Evolutionary conservation across 2,797 vertebrate genomes (phyloP).

Genomic region (Macropus fuliginosus): DNA sequence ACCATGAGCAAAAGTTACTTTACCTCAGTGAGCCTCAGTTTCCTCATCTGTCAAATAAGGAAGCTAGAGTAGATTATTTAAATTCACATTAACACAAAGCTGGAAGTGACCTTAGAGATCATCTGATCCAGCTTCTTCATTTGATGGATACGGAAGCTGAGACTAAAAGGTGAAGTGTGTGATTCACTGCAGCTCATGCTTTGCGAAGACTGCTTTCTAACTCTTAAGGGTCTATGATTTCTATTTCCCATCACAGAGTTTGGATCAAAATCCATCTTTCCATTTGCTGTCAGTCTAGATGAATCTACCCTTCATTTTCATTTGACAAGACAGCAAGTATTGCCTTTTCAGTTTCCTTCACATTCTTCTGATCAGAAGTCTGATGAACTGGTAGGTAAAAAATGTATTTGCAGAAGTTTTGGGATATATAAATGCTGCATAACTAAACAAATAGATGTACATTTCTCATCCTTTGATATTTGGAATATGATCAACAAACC

Average conservation of each 20-base stretch:
- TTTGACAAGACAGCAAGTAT: constrained; percentile 62
- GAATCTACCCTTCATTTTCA: constrained; percentile 12
- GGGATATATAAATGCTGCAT: background rate
- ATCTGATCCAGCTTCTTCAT: background rate
- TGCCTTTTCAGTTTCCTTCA: constrained; percentile 82
- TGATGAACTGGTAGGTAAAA: constrained; percentile 82
- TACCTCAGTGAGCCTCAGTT: background rate
- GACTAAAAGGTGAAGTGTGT: background rate
- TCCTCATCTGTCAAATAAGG: background rate
- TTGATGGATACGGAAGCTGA: background rate
- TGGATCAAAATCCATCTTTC: constrained; percentile 49
- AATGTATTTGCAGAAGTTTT: background rate
- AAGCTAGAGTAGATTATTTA: background rate
- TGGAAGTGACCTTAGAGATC: background rate
- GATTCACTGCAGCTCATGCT: background rate
- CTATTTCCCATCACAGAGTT: constrained; percentile 65
- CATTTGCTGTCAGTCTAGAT: constrained; percentile 41
- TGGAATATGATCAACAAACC: background rate
- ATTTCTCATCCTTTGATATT: background rate
- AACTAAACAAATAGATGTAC: constrained; percentile 22
- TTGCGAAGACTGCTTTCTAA: background rate
- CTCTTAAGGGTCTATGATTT: background rate
- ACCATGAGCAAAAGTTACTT: background rate
- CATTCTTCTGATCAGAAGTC: constrained; percentile 60
- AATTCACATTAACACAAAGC: background rate